phyloP scores from a whole-genome alignment of 1,140 invertebrate species.

The Uloborus diversus region DNA sequence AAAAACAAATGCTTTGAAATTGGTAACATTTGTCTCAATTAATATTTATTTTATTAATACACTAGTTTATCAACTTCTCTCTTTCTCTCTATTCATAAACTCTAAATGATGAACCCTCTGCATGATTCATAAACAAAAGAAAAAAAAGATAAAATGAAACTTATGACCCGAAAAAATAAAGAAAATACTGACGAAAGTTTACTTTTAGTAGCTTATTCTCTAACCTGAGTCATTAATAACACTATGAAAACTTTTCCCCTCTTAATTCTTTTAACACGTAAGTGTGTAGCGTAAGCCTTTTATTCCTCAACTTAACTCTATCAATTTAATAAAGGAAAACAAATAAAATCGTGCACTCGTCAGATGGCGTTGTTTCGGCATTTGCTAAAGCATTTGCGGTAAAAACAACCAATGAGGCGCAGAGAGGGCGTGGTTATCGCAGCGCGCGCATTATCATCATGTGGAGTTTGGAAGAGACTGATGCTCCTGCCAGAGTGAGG shows the following conservation, averaged over 20 bases:
- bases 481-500: slow-evolving; percentile 49
- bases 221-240: no score
- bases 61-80: no score
- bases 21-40: no score
- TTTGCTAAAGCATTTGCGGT: slow-evolving; percentile 19
- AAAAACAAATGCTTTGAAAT: no score
- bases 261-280: not conserved
- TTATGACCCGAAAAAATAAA: no score
- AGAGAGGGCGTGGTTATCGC: not conserved
- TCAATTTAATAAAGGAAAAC: not conserved
- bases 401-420: slow-evolving; percentile 25
- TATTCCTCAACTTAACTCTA: not conserved
- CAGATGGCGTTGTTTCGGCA: slow-evolving; percentile 7
- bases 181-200: no score
- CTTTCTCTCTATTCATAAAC: no score
- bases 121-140: no score
- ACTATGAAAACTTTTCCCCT: not conserved
- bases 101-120: no score
- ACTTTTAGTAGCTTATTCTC: no score
- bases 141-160: no score
- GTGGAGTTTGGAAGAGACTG: slow-evolving; percentile 46
- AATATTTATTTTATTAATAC: no score
- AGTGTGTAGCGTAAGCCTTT: not conserved
- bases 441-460: slow-evolving; percentile 35
- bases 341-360: not conserved